These are phyloP conservation scores for Dunckerocampus dactyliophorus DNA, from an alignment of 2,113 vertebrate species.

Conservation along the genomic window DNA sequence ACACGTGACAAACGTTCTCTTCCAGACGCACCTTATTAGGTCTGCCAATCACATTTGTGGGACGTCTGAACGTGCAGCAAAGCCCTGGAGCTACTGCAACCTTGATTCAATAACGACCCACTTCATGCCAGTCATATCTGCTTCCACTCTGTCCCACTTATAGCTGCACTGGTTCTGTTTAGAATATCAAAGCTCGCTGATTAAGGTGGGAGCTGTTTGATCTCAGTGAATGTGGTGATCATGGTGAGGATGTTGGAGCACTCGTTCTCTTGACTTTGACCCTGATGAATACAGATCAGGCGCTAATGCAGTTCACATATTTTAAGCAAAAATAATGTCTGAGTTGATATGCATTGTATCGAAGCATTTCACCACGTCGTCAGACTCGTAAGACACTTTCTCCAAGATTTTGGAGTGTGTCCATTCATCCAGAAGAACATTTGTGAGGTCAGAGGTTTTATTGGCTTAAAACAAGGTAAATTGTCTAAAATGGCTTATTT, in stretches of 20 bases:
- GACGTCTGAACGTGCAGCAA: slow-evolving; percentile 22
- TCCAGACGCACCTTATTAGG: background rate
- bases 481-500: no score
- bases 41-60: slow-evolving; percentile 25
- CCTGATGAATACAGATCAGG: background rate
- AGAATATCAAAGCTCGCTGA: slow-evolving; percentile 20
- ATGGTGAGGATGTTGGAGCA: slow-evolving; percentile 12
- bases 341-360: no score
- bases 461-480: no score
- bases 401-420: no score
- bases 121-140: slow-evolving; percentile 13
- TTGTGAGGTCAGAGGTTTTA: no score
- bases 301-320: background rate
- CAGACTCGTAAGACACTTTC: no score
- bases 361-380: no score
- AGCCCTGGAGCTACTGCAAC: slow-evolving; percentile 12
- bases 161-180: slow-evolving; percentile 7
- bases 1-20: slow-evolving; percentile 6
- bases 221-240: slow-evolving; percentile 17
- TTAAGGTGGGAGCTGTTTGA: slow-evolving; percentile 21
- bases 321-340: background rate
- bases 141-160: background rate
- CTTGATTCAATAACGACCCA: slow-evolving; percentile 11
- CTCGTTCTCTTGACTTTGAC: slow-evolving; percentile 14
- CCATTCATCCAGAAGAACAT: no score